A percentile compares a stretch with the other conserved stretches of the same genome.
Conservation (phyloP, 1,140 invertebrate genomes). For the Lepidurus couesii region DNA sequence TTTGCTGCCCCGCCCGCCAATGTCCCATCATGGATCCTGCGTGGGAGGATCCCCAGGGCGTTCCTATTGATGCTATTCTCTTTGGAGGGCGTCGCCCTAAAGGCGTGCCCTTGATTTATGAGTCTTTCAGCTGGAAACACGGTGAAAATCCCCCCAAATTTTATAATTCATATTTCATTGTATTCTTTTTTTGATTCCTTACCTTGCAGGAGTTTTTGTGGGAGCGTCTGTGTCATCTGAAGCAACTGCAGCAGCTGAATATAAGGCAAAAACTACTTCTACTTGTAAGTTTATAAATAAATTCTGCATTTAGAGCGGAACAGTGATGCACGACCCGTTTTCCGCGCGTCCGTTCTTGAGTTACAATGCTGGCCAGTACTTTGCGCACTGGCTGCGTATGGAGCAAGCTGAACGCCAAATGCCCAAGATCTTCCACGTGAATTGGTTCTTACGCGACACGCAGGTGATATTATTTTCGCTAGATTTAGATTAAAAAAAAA, state of each 20-base stretch:
- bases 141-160: constrained; percentile 40
- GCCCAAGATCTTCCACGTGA: constrained; percentile 55
- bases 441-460: constrained; percentile 52
- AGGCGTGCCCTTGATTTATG: constrained; percentile 57
- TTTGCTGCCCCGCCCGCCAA: constrained; percentile 54
- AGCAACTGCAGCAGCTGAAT: constrained; percentile 57
- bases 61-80: constrained; percentile 57
- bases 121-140: constrained; percentile 55
- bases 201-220: constrained; percentile 46
- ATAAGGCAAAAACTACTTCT: constrained; percentile 44
- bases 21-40: constrained; percentile 54
- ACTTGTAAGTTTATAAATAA: neutral
- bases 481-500: neutral
- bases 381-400: constrained; percentile 56
- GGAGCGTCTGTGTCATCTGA: constrained; percentile 57
- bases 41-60: constrained; percentile 48
- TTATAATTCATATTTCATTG: neutral
- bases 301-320: constrained; percentile 44
- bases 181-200: neutral
- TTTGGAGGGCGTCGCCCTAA: constrained; percentile 56
- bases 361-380: constrained; percentile 59
- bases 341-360: constrained; percentile 61
- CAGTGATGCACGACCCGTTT: constrained; percentile 59
- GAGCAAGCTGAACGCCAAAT: constrained; percentile 44
- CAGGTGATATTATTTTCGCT: constrained; percentile 34